Percentiles rank a stretch among this genome's conserved stretches.
Evolutionary conservation across 2,113 vertebrate species (phyloP).

Genomic region (Neolamprologus fasciatus): DNA sequence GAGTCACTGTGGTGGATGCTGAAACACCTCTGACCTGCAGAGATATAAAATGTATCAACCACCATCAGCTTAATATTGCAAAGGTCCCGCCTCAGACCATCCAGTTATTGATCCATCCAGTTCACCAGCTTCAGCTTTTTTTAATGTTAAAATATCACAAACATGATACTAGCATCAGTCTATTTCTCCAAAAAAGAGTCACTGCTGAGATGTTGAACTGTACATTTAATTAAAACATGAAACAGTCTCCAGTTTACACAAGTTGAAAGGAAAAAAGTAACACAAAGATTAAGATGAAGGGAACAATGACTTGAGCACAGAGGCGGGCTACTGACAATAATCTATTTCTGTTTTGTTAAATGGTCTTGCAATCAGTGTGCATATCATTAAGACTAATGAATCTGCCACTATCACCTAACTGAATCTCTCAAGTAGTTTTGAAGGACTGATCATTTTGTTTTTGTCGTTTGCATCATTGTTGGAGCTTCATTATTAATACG

Average conservation of each 20-base stretch:
- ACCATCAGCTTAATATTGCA: neutral
- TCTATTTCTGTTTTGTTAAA: neutral
- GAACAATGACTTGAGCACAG: neutral
- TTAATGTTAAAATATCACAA: neutral
- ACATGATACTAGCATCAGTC: neutral
- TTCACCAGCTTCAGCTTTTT: neutral
- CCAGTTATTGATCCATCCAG: neutral
- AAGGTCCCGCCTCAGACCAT: neutral
- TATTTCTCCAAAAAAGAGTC: neutral
- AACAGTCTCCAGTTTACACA: neutral
- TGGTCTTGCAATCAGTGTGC: neutral
- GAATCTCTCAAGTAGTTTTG: slow-evolving; percentile 22
- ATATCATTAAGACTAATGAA: slow-evolving; percentile 26
- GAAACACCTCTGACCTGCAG: neutral
- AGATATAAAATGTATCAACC: neutral
- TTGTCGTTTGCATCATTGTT: slow-evolving; percentile 1
- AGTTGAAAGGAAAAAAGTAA: neutral
- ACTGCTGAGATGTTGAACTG: neutral
- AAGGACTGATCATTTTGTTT: slow-evolving; percentile 33
- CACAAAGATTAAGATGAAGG: neutral
- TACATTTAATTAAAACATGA: neutral
- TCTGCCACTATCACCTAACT: slow-evolving; percentile 48
- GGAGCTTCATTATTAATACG: slow-evolving; percentile 14
- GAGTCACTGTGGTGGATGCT: neutral
- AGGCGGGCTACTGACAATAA: neutral